Evolutionary conservation across 2,113 vertebrate species (phyloP).

Genomic region (Seriola aureovittata): DNA sequence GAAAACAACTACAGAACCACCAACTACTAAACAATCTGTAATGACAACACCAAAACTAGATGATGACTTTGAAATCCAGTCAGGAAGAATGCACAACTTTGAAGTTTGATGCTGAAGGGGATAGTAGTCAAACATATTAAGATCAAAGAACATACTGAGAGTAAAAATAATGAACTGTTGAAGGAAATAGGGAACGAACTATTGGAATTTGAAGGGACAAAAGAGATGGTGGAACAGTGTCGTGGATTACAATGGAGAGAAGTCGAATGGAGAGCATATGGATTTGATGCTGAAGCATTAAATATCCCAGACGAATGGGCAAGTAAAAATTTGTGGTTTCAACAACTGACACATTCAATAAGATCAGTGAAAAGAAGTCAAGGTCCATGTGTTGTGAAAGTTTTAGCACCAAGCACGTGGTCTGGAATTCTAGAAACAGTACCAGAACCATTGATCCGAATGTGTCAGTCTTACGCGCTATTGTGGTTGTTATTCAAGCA

Average conservation of each 20-base stretch:
- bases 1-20: no score
- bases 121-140: no score
- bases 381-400: background rate
- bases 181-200: no score
- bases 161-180: no score
- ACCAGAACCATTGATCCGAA: background rate
- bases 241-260: background rate
- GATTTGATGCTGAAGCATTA: background rate
- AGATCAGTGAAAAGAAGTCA: background rate
- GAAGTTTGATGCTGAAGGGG: no score
- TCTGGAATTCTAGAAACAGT: background rate
- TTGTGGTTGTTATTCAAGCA: background rate
- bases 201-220: background rate
- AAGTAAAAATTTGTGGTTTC: background rate
- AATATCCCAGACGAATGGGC: background rate
- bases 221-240: background rate
- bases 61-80: no score
- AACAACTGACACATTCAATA: background rate
- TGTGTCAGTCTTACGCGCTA: background rate
- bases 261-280: background rate
- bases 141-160: no score
- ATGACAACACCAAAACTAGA: no score
- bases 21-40: no score
- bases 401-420: constrained; percentile 1
- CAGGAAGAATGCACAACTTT: no score